phyloP scores from a whole-genome alignment of 2,113 vertebrate species.

The Crotalus helleri region DNA sequence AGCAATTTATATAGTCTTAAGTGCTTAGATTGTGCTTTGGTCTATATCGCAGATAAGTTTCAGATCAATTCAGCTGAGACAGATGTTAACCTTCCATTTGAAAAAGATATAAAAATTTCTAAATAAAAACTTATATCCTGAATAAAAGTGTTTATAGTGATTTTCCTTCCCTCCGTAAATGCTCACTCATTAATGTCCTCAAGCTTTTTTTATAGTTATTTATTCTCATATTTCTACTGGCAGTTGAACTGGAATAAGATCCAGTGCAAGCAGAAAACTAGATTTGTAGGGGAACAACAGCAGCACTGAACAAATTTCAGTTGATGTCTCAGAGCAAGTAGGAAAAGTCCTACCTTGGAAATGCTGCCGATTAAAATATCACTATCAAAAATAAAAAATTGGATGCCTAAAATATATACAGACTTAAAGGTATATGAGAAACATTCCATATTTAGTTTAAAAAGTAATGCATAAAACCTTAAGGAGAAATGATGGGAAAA shows the following conservation, averaged over 20 bases:
- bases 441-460: conserved; percentile 25
- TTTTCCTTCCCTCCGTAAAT: conserved; percentile 7
- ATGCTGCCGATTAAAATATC: conserved; percentile 14
- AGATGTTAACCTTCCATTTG: background rate
- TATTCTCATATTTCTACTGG: conserved; percentile 4
- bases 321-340: background rate
- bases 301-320: background rate
- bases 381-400: conserved; percentile 20
- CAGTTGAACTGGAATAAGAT: conserved; percentile 20
- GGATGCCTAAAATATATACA: background rate
- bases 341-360: background rate
- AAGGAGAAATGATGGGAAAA: conserved; percentile 25
- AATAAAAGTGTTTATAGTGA: background rate
- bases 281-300: background rate
- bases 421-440: conserved; percentile 13
- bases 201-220: conserved; percentile 13
- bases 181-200: background rate
- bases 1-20: background rate
- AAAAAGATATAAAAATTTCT: conserved; percentile 3
- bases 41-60: background rate
- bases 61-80: background rate
- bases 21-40: background rate
- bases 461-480: conserved; percentile 18
- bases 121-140: background rate
- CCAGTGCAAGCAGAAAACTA: background rate